phyloP scores from a whole-genome alignment of 2,113 vertebrate genomes.

The Panthera uncia region DNA sequence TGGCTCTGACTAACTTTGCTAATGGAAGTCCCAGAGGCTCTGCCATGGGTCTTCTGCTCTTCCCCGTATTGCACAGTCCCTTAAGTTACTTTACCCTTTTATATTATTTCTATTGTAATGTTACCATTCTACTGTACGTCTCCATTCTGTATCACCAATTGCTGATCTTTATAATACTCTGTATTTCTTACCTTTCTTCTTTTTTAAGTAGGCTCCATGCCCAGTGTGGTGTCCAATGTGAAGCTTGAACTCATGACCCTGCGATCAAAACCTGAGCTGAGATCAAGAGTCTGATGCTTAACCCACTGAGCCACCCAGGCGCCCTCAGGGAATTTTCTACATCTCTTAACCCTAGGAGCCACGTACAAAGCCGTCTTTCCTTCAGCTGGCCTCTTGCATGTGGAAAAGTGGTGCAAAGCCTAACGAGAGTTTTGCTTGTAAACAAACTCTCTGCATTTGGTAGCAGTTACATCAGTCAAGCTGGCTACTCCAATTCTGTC shows the following conservation, averaged over 20 bases:
- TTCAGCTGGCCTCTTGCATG: accelerated
- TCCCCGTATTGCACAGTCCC: not conserved
- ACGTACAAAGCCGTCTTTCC: no score
- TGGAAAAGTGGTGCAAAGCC: not conserved
- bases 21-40: not conserved
- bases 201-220: no score
- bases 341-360: not conserved
- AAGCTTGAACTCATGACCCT: no score
- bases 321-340: not conserved
- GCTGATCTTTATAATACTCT: not conserved
- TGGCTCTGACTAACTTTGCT: not conserved
- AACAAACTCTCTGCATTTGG: not conserved
- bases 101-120: not conserved
- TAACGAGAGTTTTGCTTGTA: not conserved
- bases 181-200: not conserved
- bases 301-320: no score
- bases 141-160: not conserved
- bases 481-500: not conserved
- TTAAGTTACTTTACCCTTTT: not conserved
- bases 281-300: no score
- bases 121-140: not conserved
- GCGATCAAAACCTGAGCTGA: no score
- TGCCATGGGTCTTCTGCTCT: not conserved
- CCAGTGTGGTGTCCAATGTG: no score
- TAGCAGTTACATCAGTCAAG: not conserved